A percentile compares a stretch with the other conserved stretches of the same genome.
phyloP scores from a whole-genome alignment of 2,888 invertebrate genomes.

The Nomada ferruginata region DNA sequence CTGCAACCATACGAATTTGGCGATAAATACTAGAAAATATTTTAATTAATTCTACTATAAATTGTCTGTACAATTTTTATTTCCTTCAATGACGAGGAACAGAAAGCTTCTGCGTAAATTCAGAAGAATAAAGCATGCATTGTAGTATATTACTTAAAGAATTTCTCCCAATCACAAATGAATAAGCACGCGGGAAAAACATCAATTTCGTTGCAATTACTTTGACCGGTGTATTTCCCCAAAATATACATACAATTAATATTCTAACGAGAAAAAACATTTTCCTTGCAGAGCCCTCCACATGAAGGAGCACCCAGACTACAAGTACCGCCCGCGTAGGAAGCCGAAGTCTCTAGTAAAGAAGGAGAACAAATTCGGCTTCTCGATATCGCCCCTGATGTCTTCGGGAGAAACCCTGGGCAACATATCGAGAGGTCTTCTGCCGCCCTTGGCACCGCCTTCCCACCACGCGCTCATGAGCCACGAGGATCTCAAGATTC shows the following conservation, averaged over 20 bases:
- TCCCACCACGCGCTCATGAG: conserved; percentile 85
- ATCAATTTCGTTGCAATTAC: background rate
- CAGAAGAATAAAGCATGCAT: too few species aligned
- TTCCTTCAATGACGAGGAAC: too few species aligned
- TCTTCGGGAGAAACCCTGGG: conserved; percentile 84
- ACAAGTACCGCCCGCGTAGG: conserved; percentile 94
- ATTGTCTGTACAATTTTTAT: background rate
- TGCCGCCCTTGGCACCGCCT: conserved; percentile 85
- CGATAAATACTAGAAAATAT: too few species aligned
- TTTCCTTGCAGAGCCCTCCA: conserved; percentile 90
- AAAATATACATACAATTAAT: background rate
- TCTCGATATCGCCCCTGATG: conserved; percentile 88
- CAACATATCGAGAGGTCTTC: conserved; percentile 78
- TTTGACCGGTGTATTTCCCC: too few species aligned
- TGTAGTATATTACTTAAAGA: too few species aligned
- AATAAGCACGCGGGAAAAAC: background rate
- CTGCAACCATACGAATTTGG: too few species aligned
- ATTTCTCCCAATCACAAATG: too few species aligned
- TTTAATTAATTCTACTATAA: background rate
- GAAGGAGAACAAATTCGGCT: conserved; percentile 91
- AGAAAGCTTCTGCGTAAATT: too few species aligned
- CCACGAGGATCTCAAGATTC: conserved; percentile 87
- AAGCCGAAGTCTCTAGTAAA: conserved; percentile 94
- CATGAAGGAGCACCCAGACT: conserved; percentile 97
- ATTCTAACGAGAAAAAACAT: conserved; percentile 8